Percentiles rank a stretch among this genome's conserved stretches.
Evolutionary conservation across 2,797 vertebrate species (phyloP).

Genomic region (Scyliorhinus canicula): DNA sequence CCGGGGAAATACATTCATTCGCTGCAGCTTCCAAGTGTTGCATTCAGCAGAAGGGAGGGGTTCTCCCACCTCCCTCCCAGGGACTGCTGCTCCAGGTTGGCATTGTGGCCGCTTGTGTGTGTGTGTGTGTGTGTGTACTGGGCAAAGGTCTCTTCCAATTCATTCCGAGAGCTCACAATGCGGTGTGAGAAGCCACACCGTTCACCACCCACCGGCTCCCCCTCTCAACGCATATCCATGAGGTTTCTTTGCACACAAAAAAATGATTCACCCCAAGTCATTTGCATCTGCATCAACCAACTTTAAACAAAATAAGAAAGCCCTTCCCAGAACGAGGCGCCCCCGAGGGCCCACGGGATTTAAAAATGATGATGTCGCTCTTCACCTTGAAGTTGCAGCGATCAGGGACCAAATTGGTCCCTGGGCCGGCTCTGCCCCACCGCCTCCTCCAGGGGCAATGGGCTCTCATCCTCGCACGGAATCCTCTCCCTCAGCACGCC

Average conservation of each 20-base stretch:
- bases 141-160: too few species aligned
- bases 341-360: not conserved
- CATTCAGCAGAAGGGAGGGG: too few species aligned
- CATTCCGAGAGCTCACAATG: not conserved
- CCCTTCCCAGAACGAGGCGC: not conserved
- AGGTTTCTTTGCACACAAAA: not conserved
- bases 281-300: not conserved
- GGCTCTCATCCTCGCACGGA: not conserved
- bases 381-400: slow-evolving; percentile 31
- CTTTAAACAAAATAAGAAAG: too few species aligned
- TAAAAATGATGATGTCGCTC: not conserved
- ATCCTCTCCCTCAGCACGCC: not conserved
- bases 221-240: not conserved
- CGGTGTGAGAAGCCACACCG: not conserved
- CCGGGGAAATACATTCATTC: not conserved
- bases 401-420: not conserved
- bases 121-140: too few species aligned
- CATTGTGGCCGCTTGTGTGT: too few species aligned
- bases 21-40: too few species aligned
- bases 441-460: not conserved
- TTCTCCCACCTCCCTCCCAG: not conserved
- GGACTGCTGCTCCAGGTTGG: not conserved
- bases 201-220: too few species aligned
- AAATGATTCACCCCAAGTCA: not conserved
- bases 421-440: too few species aligned